Percentiles rank a stretch among this genome's conserved stretches.
Conservation (phyloP, 2,888 invertebrate genomes). For the Salticus scenicus region DNA sequence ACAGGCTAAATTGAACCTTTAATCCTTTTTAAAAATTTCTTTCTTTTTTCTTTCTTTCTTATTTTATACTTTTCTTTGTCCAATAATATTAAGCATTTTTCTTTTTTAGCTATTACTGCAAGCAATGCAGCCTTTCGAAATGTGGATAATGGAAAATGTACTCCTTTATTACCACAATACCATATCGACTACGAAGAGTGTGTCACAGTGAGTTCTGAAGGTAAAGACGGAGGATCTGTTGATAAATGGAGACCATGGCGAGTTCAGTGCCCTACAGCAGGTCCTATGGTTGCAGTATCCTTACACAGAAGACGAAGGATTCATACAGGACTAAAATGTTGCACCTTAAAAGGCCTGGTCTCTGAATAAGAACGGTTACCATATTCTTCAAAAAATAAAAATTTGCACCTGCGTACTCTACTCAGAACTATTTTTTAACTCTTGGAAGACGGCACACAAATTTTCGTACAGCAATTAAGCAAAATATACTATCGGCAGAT, state of each 20-base stretch:
- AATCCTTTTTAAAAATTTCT: no score
- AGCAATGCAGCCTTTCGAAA: constrained; percentile 64
- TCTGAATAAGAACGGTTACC: constrained; percentile 20
- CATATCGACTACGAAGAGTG: constrained; percentile 64
- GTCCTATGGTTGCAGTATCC: constrained; percentile 56
- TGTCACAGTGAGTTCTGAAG: constrained; percentile 55
- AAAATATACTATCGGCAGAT: no score
- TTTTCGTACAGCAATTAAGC: no score
- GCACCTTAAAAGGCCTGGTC: constrained; percentile 40
- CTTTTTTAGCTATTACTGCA: constrained; percentile 41
- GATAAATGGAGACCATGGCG: constrained; percentile 65
- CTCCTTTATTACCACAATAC: constrained; percentile 28
- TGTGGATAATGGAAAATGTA: constrained; percentile 66
- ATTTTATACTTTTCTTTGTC: neutral
- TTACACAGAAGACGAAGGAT: constrained; percentile 44
- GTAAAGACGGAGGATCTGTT: constrained; percentile 37
- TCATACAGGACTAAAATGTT: constrained; percentile 63
- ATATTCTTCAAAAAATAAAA: neutral
- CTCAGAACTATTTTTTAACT: no score
- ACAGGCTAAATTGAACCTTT: no score
- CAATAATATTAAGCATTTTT: neutral
- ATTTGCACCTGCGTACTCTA: neutral
- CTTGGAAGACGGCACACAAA: no score
- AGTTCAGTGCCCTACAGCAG: constrained; percentile 55
- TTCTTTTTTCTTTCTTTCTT: no score